phyloP scores from a whole-genome alignment of 2,888 invertebrate genomes.

The Girardia tigrina region DNA sequence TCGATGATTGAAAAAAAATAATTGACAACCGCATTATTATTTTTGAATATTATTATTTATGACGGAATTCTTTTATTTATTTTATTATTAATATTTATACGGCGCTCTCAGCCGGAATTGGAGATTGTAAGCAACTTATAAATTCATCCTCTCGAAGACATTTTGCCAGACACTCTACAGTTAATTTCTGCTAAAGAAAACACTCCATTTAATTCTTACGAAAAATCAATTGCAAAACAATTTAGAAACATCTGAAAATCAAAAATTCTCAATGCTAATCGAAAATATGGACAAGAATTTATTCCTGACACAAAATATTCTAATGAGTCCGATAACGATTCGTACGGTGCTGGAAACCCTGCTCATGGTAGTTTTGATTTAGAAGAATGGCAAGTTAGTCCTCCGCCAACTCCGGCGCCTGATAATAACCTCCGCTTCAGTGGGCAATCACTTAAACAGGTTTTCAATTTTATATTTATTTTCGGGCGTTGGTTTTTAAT shows the following conservation, averaged over 20 bases:
- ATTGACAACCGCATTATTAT: no score
- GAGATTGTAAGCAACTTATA: neutral
- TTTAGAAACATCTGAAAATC: neutral
- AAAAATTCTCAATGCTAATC: neutral
- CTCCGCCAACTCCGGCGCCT: neutral
- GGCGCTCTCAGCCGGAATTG: neutral
- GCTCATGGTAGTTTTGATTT: neutral
- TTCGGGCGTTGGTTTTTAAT: no score
- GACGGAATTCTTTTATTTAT: no score
- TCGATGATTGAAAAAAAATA: no score
- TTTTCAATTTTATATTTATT: neutral
- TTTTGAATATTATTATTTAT: no score
- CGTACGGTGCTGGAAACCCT: neutral
- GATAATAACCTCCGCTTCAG: neutral
- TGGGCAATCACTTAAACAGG: neutral
- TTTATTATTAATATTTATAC: no score
- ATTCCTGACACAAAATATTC: neutral
- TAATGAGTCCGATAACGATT: neutral
- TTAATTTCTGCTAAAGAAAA: neutral
- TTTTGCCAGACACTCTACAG: neutral
- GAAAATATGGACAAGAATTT: neutral
- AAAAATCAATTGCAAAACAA: slow-evolving; percentile 2
- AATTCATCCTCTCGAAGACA: neutral
- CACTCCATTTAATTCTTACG: neutral
- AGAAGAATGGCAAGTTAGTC: slow-evolving; percentile 3